Evolutionary conservation across 2,797 vertebrate genomes (phyloP).

Genomic region (Melanotaenia maccullochi): DNA sequence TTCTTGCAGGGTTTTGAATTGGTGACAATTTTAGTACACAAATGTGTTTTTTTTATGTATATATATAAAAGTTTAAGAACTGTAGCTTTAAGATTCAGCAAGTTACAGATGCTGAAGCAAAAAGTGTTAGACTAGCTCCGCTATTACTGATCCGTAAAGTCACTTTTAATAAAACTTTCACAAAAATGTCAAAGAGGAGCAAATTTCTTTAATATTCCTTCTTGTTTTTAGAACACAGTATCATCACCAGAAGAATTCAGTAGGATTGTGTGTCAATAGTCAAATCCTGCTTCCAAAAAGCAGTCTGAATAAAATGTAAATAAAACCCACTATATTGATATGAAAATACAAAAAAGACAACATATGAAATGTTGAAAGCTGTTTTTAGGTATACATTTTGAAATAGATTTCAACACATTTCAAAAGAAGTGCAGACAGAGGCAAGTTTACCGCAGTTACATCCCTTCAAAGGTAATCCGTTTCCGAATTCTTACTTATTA

Average conservation of each 20-base stretch:
- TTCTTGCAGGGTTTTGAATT: not conserved
- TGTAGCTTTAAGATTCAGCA: too few species aligned
- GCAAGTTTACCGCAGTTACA: not conserved
- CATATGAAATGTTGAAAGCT: not conserved
- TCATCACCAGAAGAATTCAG: not conserved
- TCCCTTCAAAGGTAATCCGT: not conserved
- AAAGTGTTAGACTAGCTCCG: too few species aligned
- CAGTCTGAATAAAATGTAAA: not conserved
- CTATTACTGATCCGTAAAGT: too few species aligned
- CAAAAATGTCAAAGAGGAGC: conserved; percentile 8
- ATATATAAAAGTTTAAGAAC: too few species aligned
- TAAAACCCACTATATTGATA: not conserved
- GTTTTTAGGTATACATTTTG: not conserved
- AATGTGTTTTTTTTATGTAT: too few species aligned
- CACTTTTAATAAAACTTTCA: not conserved
- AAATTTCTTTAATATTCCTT: not conserved
- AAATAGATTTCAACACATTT: not conserved
- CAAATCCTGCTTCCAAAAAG: not conserved
- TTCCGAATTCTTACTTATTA: too few species aligned
- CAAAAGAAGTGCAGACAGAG: not conserved
- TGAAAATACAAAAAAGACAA: not conserved
- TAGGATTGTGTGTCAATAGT: not conserved
- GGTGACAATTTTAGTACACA: not conserved
- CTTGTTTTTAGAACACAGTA: conserved; percentile 13
- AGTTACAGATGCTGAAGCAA: too few species aligned